phyloP scores from a whole-genome alignment of 2,797 vertebrate species.

The Schizopygopsis malacanthus region DNA sequence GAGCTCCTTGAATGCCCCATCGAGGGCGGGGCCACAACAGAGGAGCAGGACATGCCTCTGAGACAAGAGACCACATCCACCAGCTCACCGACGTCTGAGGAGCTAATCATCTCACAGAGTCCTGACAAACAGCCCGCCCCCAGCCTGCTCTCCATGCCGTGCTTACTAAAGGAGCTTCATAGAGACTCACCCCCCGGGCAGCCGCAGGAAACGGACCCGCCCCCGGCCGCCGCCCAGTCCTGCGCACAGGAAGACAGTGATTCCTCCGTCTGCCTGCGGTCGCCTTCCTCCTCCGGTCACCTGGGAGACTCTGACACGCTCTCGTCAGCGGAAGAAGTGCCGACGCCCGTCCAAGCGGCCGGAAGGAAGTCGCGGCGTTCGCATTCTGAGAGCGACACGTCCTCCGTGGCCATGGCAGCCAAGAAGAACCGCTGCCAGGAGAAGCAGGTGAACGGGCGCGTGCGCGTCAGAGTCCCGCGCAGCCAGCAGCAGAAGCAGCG shows the following conservation, averaged over 20 bases:
- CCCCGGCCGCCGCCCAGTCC: constrained; percentile 76
- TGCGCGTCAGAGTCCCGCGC: constrained; percentile 89
- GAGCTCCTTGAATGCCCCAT: constrained; percentile 79
- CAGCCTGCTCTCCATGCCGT: constrained; percentile 60
- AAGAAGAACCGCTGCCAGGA: constrained; percentile 96
- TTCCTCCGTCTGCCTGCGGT: constrained; percentile 96
- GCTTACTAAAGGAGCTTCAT: constrained; percentile 50
- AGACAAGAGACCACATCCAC: constrained; percentile 53
- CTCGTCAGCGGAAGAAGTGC: constrained; percentile 92
- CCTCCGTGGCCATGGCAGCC: constrained; percentile 89
- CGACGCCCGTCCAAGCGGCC: constrained; percentile 68
- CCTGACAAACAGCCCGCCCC: constrained; percentile 40
- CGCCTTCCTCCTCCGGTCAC: constrained; percentile 96
- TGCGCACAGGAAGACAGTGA: constrained; percentile 90
- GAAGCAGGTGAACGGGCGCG: constrained; percentile 89
- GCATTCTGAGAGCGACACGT: constrained; percentile 90
- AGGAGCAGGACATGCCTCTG: constrained; percentile 75
- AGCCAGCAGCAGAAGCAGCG: constrained; percentile 98
- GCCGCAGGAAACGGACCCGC: constrained; percentile 81
- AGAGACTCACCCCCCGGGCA: constrained; percentile 49
- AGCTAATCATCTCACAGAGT: constrained; percentile 48
- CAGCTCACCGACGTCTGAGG: constrained; percentile 51
- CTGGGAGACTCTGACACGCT: constrained; percentile 96
- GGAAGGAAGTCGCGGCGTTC: constrained; percentile 93
- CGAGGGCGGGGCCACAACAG: constrained; percentile 73